phyloP scores from a whole-genome alignment of 1,140 invertebrate species.

The Colletes gigas region DNA sequence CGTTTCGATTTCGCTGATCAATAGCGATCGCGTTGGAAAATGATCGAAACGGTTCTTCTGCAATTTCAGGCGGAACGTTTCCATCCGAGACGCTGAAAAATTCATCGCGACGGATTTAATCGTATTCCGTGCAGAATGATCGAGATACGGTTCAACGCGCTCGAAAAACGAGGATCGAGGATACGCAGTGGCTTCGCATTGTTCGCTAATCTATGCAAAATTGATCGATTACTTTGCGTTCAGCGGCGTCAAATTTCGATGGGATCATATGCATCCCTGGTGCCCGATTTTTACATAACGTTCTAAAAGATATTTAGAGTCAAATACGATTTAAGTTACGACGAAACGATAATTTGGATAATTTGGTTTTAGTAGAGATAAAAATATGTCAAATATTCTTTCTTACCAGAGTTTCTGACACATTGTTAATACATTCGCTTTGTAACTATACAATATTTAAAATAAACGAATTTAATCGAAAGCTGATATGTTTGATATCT shows the following conservation, averaged over 20 bases:
- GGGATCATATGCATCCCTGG: neutral
- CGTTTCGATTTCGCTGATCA: neutral
- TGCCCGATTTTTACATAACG: neutral
- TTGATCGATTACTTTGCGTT: conserved; percentile 40
- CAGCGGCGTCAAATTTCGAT: neutral
- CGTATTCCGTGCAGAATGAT: neutral
- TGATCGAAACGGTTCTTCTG: neutral
- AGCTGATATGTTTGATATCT: too few species aligned
- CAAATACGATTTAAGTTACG: too few species aligned
- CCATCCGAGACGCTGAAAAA: conserved; percentile 38
- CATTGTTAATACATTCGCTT: too few species aligned
- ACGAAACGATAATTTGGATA: too few species aligned
- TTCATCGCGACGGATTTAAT: conserved; percentile 51
- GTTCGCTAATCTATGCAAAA: conserved; percentile 41
- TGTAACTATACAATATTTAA: too few species aligned
- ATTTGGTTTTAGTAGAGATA: too few species aligned
- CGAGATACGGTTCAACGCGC: neutral
- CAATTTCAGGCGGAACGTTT: conserved; percentile 28
- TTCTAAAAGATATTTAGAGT: too few species aligned
- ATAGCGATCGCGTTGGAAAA: neutral
- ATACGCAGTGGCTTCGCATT: neutral
- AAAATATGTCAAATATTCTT: too few species aligned
- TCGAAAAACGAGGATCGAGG: conserved; percentile 3
- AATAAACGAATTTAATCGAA: too few species aligned
- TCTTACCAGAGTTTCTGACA: too few species aligned